Evolutionary conservation across 2,888 invertebrate species (phyloP), one percentile per base, ranked within the genome.

Genomic region (Leptinotarsa haldemani): DNA sequence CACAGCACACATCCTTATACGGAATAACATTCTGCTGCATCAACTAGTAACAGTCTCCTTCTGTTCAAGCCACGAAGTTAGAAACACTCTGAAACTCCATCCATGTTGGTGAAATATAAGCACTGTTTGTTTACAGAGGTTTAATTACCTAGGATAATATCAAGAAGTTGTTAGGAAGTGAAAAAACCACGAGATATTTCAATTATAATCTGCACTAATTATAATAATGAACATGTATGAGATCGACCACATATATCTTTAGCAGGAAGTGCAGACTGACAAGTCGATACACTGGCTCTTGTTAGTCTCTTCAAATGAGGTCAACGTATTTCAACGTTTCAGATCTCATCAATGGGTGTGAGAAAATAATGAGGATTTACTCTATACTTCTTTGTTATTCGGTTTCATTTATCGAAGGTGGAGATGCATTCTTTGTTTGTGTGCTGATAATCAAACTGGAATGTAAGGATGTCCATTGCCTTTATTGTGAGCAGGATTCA

Each of bases 161-260:
- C 52, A 52, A 18, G 52, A 52, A 52, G 18, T 9, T 18, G 52
- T 40, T 52, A 52, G n/a, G 18, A 52, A 52, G 18, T 52, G n/a
- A 52, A 18, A 52, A 52, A 52, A 18, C 3, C n/a, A 56, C 22
- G 22, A 22, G 22, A 22, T 4, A 15, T 56, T 15, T 56, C 20
- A 20, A 20, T 56, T 22, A 56, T 22, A 56, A 56, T 56, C 22
- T 22, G 56, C 56, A 22, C 56, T 56, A 56, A 56, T 56, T 56
- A 56, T 56, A 56, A 22, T 56, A 56, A 56, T 16, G 12, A 56
- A 56, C 56, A 56, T 56, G 56, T 20, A 56, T 56, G 56, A 56
- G 22, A 56, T 56, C 22, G 56, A 56, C 22, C 15, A 15, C 56
- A 56, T 56, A 56, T 56, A 22, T 56, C 56, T 56, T 56, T 15